Base-by-base conservation (phyloP, 2,888 invertebrate genomes). In the Siphlonurus alternatus region DNA sequence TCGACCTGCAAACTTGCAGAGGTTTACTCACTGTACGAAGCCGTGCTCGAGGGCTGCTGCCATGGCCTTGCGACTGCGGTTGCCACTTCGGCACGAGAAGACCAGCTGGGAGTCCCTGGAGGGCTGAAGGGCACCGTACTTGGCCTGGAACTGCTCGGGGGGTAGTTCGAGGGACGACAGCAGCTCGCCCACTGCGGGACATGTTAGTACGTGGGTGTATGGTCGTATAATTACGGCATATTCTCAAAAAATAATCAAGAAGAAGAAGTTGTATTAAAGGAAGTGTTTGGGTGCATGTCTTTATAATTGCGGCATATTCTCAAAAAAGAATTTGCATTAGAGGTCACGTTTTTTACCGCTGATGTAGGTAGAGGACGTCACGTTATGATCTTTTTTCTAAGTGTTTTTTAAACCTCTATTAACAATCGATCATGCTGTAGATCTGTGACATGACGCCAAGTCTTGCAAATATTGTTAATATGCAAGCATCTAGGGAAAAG, bases 1-100 rank as follows among this genome's bases (percentile, higher is more conserved):
- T 61, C 19, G 1, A 22, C 53, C 15, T 53, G 25, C 22, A 54
- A 62, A 59, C 23, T 64, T n/a, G 2, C 61, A 65, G 63, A n/a
- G n/a, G n/a, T 61, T 25, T 66, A 72, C 77, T 75, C 76, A 85
- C 86, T 83, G 82, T 70, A 77, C 77, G 72, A 76, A 86, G 71
- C 86, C 86, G 64, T 81, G 70, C 69, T 78, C 77, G 24, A 76
- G 69, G 56, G 83, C 80, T 69, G 78, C 78, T 70, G 81, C 78
- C 69, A 84, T 81, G 2, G 86, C 87, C 71, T 76, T 80, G 7
- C 76, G 78, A 67, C 86, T 84, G 70, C 88, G 79, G 70, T 76
- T 82, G 10, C 88, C 88, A 66, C 83, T 79, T 74, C 80, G 83
- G 71, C 88, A 89, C 62, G 83, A 84, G 68, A 88, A 82, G 68